Percentiles rank a stretch among this genome's conserved stretches.
Conservation (phyloP, 2,888 invertebrate genomes). For the Acheta domesticus region DNA sequence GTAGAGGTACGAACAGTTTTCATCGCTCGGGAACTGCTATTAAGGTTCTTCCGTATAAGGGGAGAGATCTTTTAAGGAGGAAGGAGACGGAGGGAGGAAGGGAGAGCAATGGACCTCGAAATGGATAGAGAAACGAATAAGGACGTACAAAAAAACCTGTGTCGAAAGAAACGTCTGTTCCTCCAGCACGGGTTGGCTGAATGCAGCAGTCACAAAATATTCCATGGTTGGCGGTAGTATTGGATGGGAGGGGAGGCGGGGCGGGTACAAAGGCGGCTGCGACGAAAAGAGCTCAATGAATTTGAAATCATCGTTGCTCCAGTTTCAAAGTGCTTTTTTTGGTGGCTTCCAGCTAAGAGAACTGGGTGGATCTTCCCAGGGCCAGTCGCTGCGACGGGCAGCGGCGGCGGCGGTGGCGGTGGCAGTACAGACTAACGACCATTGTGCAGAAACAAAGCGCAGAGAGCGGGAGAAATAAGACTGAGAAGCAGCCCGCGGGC, state of each 20-base stretch:
- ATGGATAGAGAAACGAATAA: too few species aligned
- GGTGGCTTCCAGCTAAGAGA: background rate
- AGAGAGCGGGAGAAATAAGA: background rate
- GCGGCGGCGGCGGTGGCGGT: background rate
- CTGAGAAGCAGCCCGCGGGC: background rate
- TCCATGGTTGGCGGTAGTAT: too few species aligned
- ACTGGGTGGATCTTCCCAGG: background rate
- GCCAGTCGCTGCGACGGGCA: background rate
- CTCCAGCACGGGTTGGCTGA: too few species aligned
- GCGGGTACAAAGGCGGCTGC: background rate
- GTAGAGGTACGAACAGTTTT: constrained; percentile 18
- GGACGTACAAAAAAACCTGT: too few species aligned
- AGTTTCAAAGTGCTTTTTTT: constrained; percentile 2
- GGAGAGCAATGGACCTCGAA: too few species aligned
- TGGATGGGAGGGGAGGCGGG: too few species aligned
- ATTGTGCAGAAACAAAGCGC: background rate
- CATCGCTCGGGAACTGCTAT: background rate
- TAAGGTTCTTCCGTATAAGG: constrained; percentile 1
- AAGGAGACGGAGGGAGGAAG: too few species aligned
- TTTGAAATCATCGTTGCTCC: constrained; percentile 9
- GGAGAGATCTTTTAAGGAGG: background rate
- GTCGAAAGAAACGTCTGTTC: too few species aligned
- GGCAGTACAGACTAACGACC: background rate
- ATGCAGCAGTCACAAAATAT: too few species aligned
- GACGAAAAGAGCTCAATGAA: background rate